These are phyloP conservation scores for Pomatorhinus ruficollis DNA, from an alignment of 2,113 vertebrate genomes.

Conservation along the genomic window DNA sequence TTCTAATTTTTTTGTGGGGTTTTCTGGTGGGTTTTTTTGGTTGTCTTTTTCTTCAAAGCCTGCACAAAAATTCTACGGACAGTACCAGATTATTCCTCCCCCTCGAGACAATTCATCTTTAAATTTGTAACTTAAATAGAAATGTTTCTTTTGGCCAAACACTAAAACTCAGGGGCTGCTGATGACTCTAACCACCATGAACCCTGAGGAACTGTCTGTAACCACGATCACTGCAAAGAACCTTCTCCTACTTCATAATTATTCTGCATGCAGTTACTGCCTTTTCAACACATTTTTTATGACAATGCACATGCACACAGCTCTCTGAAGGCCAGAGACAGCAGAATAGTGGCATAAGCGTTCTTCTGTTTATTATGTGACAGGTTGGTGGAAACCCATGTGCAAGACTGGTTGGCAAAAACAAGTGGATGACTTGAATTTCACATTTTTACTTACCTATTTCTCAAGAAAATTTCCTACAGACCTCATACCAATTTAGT, in stretches of 20 bases:
- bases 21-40: neutral
- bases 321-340: neutral
- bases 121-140: neutral
- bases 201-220: neutral
- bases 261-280: neutral
- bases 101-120: neutral
- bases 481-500: neutral
- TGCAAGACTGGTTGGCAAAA: neutral
- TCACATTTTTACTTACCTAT: neutral
- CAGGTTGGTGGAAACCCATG: neutral
- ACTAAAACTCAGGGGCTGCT: neutral
- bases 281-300: neutral
- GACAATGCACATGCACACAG: neutral
- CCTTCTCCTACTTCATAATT: neutral
- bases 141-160: neutral
- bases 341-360: fast-evolving
- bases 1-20: neutral
- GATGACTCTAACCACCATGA: neutral
- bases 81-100: neutral
- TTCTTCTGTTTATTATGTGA: neutral
- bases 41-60: neutral
- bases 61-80: neutral
- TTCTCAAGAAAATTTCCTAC: neutral
- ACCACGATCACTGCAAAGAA: neutral
- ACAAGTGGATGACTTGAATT: neutral